Conservation (phyloP, 2,797 vertebrate species). For the Myripristis murdjan region DNA sequence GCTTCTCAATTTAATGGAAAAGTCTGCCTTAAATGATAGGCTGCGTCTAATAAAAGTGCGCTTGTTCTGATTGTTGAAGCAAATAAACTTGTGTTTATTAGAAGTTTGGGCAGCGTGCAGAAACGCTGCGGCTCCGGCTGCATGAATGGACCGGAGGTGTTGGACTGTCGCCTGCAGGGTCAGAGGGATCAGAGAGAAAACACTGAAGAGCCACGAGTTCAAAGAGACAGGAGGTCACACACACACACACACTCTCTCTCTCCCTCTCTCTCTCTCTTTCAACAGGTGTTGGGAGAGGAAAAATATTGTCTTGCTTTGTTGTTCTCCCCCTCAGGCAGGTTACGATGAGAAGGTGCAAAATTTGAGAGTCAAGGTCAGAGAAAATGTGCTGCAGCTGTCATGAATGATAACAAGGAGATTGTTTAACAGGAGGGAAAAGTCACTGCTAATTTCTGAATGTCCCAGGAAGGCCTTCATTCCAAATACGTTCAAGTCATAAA, state of each 20-base stretch:
- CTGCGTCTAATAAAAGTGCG: background rate
- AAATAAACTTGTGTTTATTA: too few species aligned
- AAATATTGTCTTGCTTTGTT: conserved; percentile 31
- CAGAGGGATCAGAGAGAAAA: conserved; percentile 66
- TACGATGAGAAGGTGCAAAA: conserved; percentile 48
- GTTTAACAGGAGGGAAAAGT: too few species aligned
- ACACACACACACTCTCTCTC: conserved; percentile 41
- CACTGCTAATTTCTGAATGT: too few species aligned
- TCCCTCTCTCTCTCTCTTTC: conserved; percentile 9
- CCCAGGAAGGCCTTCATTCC: too few species aligned
- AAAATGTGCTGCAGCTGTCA: conserved; percentile 55
- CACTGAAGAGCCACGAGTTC: conserved; percentile 41
- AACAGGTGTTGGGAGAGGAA: conserved; percentile 51
- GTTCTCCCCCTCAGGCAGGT: conserved; percentile 29
- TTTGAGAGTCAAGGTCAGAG: conserved; percentile 48
- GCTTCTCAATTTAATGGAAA: too few species aligned
- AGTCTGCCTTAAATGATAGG: too few species aligned
- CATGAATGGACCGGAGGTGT: conserved; percentile 39
- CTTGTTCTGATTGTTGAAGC: background rate
- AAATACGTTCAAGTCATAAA: too few species aligned
- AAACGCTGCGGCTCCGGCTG: conserved; percentile 6
- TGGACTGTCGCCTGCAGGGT: conserved; percentile 55
- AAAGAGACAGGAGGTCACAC: conserved; percentile 50
- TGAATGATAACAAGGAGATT: conserved; percentile 24
- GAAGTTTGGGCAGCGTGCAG: too few species aligned